Evolutionary conservation across 2,113 vertebrate species (phyloP), one percentile per base, ranked within the genome.

Genomic region (Stegastes partitus): DNA sequence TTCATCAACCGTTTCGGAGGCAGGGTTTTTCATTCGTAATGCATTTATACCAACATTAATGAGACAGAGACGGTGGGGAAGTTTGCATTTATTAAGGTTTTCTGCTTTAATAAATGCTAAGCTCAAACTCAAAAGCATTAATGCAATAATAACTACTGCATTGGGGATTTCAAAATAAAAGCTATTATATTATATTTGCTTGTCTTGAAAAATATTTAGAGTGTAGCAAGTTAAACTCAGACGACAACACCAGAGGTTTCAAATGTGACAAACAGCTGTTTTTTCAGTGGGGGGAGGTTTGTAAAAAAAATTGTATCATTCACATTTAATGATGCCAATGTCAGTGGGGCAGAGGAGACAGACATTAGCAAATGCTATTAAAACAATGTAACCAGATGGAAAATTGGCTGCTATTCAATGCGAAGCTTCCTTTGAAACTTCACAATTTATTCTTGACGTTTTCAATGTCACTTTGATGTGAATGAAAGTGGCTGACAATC

Each of bases 311-410:
- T 56, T 25, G 45, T 19, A 50, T 70, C 50, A 63, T 47, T 77
- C 61, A 54, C 21, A 75, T 62, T 31, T 57, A 81, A 86, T 80
- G 79, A 73, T 58, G 53, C 39, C 28, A 56, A 63, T 70, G 61
- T 71, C 67, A 80, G 56, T 45, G 2, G 68, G 50, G 28, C 81
- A 75, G 56, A 57, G 34, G 63, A 58, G 58, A 63, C 68, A 58
- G 3, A 39, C 31, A 74, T 81, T 67, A 83, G 44, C 23, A 68
- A 76, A 76, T 21, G 64, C 55, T 37, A 70, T 81, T 65, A 69
- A 59, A 23, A 82, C 21, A 55, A 74, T 64, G 70, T 22, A 63
- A 81, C 59, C 62, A 75, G 49, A 88, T 81, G 68, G 58, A 50
- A 81, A 70, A 57, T 45, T 55, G 42, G n/a, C 7, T 82, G 28